A percentile compares a stretch with the other conserved stretches of the same genome.
Conservation (phyloP, 2,888 invertebrate species). For the Acanthosepion pharaonis region DNA sequence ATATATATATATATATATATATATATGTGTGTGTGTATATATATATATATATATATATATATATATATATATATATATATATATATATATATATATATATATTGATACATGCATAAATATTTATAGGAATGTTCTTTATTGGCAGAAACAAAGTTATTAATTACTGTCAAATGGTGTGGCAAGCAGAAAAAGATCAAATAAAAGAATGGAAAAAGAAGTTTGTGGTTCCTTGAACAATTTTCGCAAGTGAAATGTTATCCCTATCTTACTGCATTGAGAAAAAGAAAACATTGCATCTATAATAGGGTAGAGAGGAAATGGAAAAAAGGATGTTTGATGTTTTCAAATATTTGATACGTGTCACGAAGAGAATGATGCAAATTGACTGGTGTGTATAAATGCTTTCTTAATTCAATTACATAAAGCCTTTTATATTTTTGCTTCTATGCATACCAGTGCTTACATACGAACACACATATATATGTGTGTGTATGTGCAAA, state of each 20-base stretch:
- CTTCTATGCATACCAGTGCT: neutral
- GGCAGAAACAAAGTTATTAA: slow-evolving; percentile 33
- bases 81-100: neutral
- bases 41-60: neutral
- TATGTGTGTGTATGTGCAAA: neutral
- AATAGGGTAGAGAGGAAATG: neutral
- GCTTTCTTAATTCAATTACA: neutral
- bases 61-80: neutral
- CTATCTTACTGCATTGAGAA: neutral
- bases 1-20: neutral
- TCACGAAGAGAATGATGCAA: neutral
- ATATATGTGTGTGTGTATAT: neutral
- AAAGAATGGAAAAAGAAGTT: neutral
- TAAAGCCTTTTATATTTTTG: neutral
- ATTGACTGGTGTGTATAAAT: neutral
- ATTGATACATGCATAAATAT: neutral
- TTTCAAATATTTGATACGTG: neutral
- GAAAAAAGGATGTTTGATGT: neutral
- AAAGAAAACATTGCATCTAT: neutral
- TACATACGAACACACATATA: neutral
- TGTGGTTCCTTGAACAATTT: neutral
- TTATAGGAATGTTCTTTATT: neutral
- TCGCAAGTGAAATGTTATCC: neutral
- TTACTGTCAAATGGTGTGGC: slow-evolving; percentile 33
- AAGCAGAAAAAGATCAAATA: neutral